Base-by-base conservation (phyloP, 2,888 invertebrate genomes). In the Lithophane ornitopus region DNA sequence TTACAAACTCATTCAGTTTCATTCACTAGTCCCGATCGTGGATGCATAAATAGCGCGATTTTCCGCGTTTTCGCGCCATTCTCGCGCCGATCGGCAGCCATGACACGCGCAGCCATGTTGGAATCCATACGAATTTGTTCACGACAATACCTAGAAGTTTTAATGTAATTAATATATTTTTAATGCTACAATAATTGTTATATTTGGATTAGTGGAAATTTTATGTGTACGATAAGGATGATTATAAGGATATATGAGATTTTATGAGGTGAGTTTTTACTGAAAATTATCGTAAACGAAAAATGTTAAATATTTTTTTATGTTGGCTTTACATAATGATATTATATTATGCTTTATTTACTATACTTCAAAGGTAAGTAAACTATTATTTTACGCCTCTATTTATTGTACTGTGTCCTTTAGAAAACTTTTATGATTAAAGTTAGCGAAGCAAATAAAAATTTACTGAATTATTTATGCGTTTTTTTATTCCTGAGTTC, bases 1-100 rank as follows among this genome's bases (percentile, higher is more conserved):
- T 76, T 85, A 89, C 85, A 73, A 82, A 79, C 79, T 74, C 88
- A 85, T 87, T 88, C 85, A 88, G 76, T 82, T 86, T 81, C 87
- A 88, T 92, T 93, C 91, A 91, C 81, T 65, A 85, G 70, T 78
- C 69, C 76, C 54, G 74, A 59, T 70, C 63, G 75, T 85, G 84
- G 84, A 71, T 76, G 88, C 92, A 94, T 94, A 94, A 91, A 94
- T 92, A 93, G 78, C 70, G 74, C 80, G 84, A 82, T 85, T 88
- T 89, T 87, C 84, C 80, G 81, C 70, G 68, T 85, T 92, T 94
- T 93, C 93, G 90, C 92, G 94, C 92, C 94, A 95, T 93, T 94
- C 91, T 83, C 88, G 87, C 89, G 88, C 75, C 87, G 86, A 85
- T 70, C 87, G 85, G 85, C 91, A 85, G 89, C 87, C 88, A 88